Evolutionary conservation across 35 echinoderm and acorn worm genomes (phyloP).

Genomic region (Chiridota heheva): DNA sequence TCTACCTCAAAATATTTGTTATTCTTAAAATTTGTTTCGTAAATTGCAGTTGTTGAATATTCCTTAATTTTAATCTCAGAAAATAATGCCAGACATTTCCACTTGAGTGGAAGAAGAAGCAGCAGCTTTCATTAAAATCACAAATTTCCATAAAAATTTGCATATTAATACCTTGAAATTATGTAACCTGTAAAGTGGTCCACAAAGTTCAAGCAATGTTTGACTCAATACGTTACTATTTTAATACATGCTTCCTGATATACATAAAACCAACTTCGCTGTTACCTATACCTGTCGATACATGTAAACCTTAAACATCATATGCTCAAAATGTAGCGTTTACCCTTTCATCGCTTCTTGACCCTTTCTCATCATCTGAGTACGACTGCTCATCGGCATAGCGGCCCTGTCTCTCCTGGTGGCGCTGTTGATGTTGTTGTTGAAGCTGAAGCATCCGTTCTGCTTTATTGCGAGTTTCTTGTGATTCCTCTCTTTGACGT

Average conservation of each 20-base stretch:
- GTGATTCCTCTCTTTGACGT: conserved; percentile 48
- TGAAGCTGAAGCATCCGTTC: conserved; percentile 71
- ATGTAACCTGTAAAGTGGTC: background rate
- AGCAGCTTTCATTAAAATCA: too few relatives aligned
- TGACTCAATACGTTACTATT: background rate
- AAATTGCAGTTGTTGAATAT: too few relatives aligned
- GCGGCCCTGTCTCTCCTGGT: conserved; percentile 52
- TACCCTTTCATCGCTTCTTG: background rate
- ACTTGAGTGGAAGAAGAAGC: too few relatives aligned
- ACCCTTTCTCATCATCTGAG: conserved; percentile 20
- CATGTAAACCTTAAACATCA: background rate
- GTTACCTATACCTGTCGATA: background rate
- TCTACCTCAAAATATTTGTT: too few relatives aligned
- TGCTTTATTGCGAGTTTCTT: conserved; percentile 57
- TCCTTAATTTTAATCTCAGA: too few relatives aligned
- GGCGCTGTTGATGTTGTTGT: conserved; percentile 65
- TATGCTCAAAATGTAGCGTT: background rate
- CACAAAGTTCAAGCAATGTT: background rate
- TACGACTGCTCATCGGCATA: conserved; percentile 46
- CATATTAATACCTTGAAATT: too few relatives aligned
- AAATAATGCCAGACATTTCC: too few relatives aligned
- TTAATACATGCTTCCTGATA: background rate
- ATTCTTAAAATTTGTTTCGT: too few relatives aligned
- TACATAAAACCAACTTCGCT: background rate
- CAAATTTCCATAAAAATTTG: too few relatives aligned